phyloP scores from a whole-genome alignment of 2,888 invertebrate genomes.

The Chydorus sphaericus region DNA sequence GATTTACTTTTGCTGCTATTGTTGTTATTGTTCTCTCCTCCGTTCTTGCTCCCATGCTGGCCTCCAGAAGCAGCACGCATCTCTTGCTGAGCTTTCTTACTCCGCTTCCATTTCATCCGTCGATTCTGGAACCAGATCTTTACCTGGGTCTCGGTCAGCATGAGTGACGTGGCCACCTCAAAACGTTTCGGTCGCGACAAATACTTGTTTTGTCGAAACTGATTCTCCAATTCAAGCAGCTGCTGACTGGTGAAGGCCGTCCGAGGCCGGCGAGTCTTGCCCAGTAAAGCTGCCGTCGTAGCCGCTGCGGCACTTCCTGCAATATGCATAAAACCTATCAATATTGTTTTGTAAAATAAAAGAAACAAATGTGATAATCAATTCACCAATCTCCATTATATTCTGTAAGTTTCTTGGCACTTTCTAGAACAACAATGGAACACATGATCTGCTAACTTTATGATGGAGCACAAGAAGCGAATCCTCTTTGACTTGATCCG shows the following conservation, averaged over 20 bases:
- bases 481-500: too few relatives aligned
- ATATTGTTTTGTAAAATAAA: too few relatives aligned
- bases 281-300: constrained; percentile 46
- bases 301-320: constrained; percentile 13
- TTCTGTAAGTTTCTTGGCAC: too few relatives aligned
- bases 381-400: too few relatives aligned
- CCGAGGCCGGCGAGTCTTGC: constrained; percentile 80
- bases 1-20: background rate
- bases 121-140: constrained; percentile 99
- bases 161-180: constrained; percentile 92
- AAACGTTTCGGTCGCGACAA: constrained; percentile 94
- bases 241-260: constrained; percentile 98
- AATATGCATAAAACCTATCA: too few relatives aligned
- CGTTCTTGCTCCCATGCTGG: constrained; percentile 18
- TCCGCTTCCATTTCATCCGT: constrained; percentile 97
- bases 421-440: too few relatives aligned
- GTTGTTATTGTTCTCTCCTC: background rate
- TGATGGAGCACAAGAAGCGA: too few relatives aligned
- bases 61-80: constrained; percentile 31
- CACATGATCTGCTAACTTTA: too few relatives aligned
- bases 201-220: constrained; percentile 98
- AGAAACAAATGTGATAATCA: too few relatives aligned
- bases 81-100: constrained; percentile 88
- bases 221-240: constrained; percentile 89
- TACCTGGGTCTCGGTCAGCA: constrained; percentile 97